Evolutionary conservation across 2,797 vertebrate species (phyloP), one percentile per base, ranked within the genome.

Genomic region (Salarias fasciatus): DNA sequence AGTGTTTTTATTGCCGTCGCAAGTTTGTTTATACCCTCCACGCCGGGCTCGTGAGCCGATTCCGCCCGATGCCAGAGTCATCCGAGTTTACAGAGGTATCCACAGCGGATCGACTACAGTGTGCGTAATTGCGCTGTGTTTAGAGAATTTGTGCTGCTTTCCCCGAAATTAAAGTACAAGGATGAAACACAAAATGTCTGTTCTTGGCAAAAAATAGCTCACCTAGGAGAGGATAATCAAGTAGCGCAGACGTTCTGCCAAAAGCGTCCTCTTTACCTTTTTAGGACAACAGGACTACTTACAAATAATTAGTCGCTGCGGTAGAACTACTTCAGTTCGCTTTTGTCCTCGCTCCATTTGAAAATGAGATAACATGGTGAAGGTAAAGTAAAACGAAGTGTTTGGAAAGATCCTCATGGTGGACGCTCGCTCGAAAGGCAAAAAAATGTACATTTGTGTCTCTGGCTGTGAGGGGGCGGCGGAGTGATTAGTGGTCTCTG

Each of bases 91-190:
- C 47, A 28, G 42, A 9, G 13, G 31, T 14, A 5, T 11, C 49
- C 40, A 51, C 53, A 28, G 3, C 4, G 38, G 30, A 45, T 62
- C 15, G 13, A 14, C 60, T 38, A 7, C 3, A 54, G 14, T 13
- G 13, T 18, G 29, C 40, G 18, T 45, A 24, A 45, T 49, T 48
- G 31, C 8, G 9, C 37, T 48, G 53, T 9, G 55, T 69, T 59
- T 41, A 40, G 41, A 55, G 6, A 36, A 41, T 56, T 56, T 58
- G 41, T 7, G 13, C 24, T 6, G 38, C 12, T 30, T n/a, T 46
- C 11, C 9, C 1, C 60, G 12, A 37, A 35, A 53, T 15, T 43
- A 47, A 53, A 62, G 15, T 24, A 13, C n/a, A 4, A 18, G 8
- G 41, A 28, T 47, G 24, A 24, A 59, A 43, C 55, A 49, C 36